Evolutionary conservation across 2,113 vertebrate species (phyloP), one percentile per base, ranked within the genome.

Genomic region (Furnarius figulus): DNA sequence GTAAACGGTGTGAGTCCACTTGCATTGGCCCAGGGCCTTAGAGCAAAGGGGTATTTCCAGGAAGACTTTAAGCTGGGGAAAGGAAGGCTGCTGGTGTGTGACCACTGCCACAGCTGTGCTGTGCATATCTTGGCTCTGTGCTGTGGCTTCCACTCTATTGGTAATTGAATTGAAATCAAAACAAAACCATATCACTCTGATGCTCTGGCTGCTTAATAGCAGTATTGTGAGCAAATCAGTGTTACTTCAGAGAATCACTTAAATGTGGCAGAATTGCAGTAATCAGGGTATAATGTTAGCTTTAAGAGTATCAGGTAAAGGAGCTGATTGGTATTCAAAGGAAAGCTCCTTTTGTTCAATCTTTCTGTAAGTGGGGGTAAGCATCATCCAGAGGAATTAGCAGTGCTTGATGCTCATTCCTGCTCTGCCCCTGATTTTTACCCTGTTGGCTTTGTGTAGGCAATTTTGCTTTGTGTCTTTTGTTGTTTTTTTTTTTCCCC

Each of bases 91-190:
- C 24, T 4, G 9, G 61, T 46, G 25, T 71, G 50, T 63, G 80
- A 87, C 80, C 14, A 10, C 42, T 68, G 53, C 15, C 5, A 1
- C 80, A 93, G 56, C 73, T 90, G 71, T 47, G 50, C 71, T 80
- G 28, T 59, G 66, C 33, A 1, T 30, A 14, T 58, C 59, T 80
- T 3, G 4, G 56, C 65, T 90, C 74, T 83, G 31, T 84, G 76
- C 92, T 81, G 42, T 86, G 53, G 31, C 61, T 95, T 93, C 72
- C 59, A 19, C 47, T 90, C 55, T 90, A 33, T 73, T 81, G 65
- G 85, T 92, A 96, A 90, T 77, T 86, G 87, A 95, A 88, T 66
- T 80, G 79, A 95, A 96, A 94, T 93, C 93, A 92, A 96, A 97
- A 94, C 88, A 94, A 31, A 88, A 78, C 55, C 1, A 1, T 74